Percentiles rank a stretch among this genome's conserved stretches.
These are phyloP conservation scores for Pipistrellus kuhlii DNA, from an alignment of 2,797 vertebrate species.

Conservation along the genomic window DNA sequence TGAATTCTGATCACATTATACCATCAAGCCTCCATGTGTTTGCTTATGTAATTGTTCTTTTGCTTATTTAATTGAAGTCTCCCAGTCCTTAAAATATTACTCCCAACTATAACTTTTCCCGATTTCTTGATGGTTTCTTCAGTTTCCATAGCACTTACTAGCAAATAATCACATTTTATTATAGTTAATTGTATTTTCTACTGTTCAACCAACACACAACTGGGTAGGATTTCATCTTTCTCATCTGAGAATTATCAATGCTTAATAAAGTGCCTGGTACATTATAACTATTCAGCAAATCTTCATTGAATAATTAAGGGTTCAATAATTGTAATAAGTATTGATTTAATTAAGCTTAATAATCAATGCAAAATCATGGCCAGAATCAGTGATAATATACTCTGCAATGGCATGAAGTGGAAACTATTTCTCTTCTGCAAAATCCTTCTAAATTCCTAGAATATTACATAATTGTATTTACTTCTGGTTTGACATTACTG, in stretches of 20 bases:
- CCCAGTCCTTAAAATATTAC: background rate
- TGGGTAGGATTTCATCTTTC: background rate
- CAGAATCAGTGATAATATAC: background rate
- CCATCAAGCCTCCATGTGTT: accelerated
- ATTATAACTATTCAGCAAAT: background rate
- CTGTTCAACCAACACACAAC: background rate
- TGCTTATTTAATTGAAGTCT: background rate
- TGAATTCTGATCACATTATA: background rate
- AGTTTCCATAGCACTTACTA: background rate
- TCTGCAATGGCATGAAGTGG: background rate
- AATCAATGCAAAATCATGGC: background rate
- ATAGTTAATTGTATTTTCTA: background rate
- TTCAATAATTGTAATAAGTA: background rate
- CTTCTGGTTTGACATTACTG: slow-evolving; percentile 26
- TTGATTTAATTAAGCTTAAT: slow-evolving; percentile 11
- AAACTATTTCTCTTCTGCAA: background rate
- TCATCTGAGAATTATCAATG: background rate
- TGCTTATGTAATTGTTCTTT: background rate
- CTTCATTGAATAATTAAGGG: slow-evolving; percentile 13
- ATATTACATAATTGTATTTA: background rate
- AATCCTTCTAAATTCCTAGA: background rate
- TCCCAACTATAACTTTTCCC: background rate
- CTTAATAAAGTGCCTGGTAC: slow-evolving; percentile 23
- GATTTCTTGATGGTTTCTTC: background rate
- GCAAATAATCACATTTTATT: background rate